These are phyloP conservation scores for Antechinus flavipes DNA, from an alignment of 2,113 vertebrate genomes.

Conservation along the genomic window DNA sequence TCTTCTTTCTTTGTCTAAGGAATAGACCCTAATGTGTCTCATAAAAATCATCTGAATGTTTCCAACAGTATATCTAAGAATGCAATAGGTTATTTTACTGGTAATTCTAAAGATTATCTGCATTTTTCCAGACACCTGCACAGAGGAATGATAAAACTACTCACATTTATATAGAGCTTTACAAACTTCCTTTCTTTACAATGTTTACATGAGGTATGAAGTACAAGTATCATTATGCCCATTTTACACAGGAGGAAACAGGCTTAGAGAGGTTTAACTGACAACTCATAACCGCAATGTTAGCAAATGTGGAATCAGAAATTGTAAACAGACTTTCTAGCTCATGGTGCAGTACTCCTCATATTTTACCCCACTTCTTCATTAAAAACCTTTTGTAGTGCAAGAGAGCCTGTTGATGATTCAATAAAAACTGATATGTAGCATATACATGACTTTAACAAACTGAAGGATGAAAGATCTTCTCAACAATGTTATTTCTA, in stretches of 20 bases:
- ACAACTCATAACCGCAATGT: not conserved
- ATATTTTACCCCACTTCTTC: not conserved
- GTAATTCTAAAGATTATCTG: not conserved
- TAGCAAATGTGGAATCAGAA: not conserved
- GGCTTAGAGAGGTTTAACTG: not conserved
- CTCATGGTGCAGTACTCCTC: not conserved
- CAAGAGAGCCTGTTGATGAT: not conserved
- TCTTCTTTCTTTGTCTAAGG: not conserved
- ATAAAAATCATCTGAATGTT: not conserved
- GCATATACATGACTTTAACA: not conserved
- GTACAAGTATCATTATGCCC: not conserved
- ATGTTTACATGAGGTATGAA: not conserved
- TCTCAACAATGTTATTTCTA: not conserved
- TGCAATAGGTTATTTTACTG: not conserved
- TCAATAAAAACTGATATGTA: not conserved
- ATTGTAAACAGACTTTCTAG: not conserved
- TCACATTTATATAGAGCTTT: not conserved
- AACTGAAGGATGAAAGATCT: not conserved
- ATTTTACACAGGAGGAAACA: not conserved
- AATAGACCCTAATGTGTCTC: not conserved
- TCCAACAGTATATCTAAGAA: accelerated
- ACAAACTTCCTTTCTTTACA: not conserved
- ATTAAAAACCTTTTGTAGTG: not conserved
- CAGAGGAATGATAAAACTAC: not conserved
- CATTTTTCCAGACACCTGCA: not conserved